phyloP scores from a whole-genome alignment of 1,140 invertebrate species.

The Drosophila rhopaloa region DNA sequence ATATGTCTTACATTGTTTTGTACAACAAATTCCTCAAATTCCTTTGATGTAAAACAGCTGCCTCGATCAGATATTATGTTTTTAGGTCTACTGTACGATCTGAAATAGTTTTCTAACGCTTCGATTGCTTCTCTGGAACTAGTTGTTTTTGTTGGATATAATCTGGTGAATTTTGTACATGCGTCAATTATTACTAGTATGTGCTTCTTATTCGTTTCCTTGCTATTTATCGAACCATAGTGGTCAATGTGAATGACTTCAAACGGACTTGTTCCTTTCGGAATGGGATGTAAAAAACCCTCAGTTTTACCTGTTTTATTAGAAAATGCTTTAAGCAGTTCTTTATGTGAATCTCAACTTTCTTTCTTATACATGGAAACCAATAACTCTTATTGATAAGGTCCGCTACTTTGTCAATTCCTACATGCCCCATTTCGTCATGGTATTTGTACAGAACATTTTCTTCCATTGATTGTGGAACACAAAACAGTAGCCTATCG shows the following conservation, averaged over 20 bases:
- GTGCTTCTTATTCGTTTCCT: neutral
- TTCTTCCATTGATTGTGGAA: neutral
- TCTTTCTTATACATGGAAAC: neutral
- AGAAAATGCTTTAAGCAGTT: constrained; percentile 3
- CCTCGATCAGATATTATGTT: neutral
- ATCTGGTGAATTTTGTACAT: neutral
- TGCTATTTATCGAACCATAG: neutral
- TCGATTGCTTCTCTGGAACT: neutral
- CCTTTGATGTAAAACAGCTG: neutral
- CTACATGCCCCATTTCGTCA: neutral
- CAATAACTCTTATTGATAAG: constrained; percentile 3
- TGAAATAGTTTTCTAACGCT: neutral
- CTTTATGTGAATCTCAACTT: neutral
- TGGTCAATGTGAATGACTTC: constrained; percentile 1
- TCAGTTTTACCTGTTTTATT: neutral
- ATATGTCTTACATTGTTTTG: neutral
- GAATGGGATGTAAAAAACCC: neutral
- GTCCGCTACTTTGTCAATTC: neutral
- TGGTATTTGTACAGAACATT: neutral
- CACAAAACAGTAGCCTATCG: neutral
- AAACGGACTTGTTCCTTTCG: constrained; percentile 2
- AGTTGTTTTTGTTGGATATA: neutral
- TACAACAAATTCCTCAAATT: neutral
- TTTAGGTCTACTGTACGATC: neutral
- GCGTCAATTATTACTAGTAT: neutral